Evolutionary conservation across 2,797 vertebrate species (phyloP).

Genomic region (Tolypeutes matacus): DNA sequence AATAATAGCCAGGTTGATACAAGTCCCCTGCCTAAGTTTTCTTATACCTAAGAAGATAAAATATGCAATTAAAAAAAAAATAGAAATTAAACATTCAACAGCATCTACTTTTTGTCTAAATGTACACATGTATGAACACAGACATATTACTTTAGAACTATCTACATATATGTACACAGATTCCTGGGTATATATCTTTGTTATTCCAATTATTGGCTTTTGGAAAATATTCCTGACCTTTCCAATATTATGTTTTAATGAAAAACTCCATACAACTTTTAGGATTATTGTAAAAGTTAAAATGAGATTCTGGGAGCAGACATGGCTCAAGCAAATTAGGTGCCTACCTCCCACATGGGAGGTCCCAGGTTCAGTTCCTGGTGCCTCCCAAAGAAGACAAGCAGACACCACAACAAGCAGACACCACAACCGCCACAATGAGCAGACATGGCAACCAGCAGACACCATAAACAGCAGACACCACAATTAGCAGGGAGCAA

Average conservation of each 20-base stretch:
- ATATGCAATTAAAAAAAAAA: neutral
- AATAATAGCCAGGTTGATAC: neutral
- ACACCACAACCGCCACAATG: no score
- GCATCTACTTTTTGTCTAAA: neutral
- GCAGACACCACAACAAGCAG: no score
- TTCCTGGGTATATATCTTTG: neutral
- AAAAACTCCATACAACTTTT: neutral
- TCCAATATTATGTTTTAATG: neutral
- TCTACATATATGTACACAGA: neutral
- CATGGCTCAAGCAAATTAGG: no score
- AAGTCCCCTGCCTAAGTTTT: neutral
- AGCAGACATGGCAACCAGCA: no score
- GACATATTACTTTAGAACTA: neutral
- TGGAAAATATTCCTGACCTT: neutral
- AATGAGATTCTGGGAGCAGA: neutral
- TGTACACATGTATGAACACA: neutral
- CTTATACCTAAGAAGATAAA: neutral
- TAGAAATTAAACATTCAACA: neutral
- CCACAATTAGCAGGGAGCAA: no score
- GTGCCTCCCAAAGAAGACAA: no score
- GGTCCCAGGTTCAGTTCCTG: no score
- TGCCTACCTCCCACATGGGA: no score
- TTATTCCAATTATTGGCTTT: neutral
- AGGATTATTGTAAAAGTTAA: slow-evolving; percentile 2
- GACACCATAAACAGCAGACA: no score